Percentiles rank a stretch among this genome's conserved stretches.
Conservation (phyloP, 2,113 vertebrate genomes). For the Recurvirostra avosetta region DNA sequence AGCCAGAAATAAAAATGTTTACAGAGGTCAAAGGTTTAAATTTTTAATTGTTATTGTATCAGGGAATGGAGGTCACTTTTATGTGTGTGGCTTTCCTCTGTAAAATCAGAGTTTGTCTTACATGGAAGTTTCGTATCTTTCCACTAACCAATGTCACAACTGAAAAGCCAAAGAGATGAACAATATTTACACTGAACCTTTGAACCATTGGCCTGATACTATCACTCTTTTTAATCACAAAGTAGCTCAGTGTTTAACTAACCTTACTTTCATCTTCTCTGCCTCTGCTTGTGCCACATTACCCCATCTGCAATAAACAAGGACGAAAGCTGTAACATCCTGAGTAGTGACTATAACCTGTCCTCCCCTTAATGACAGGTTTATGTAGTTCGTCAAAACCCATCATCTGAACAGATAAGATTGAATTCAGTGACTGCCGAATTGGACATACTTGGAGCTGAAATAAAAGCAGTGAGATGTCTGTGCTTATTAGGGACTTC, state of each 20-base stretch:
- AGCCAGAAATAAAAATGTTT: slow-evolving; percentile 1
- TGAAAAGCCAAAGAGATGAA: background rate
- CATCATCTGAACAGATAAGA: slow-evolving; percentile 38
- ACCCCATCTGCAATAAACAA: background rate
- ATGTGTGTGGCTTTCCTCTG: background rate
- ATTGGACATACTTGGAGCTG: background rate
- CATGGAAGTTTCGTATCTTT: background rate
- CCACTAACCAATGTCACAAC: background rate
- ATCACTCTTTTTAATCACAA: slow-evolving; percentile 19
- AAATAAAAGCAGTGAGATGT: slow-evolving; percentile 63
- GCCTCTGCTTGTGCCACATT: background rate
- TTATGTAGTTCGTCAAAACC: slow-evolving; percentile 54
- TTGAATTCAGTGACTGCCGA: slow-evolving; percentile 36
- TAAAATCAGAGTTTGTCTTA: background rate
- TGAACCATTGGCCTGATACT: background rate
- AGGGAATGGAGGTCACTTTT: background rate
- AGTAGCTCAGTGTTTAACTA: slow-evolving; percentile 25
- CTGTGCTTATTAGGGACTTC: slow-evolving; percentile 60
- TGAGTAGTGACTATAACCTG: slow-evolving; percentile 25
- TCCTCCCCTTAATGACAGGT: slow-evolving; percentile 57
- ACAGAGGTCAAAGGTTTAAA: background rate
- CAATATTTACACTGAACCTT: slow-evolving; percentile 15
- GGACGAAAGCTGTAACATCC: background rate
- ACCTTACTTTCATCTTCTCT: slow-evolving; percentile 46
- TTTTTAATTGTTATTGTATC: background rate